phyloP scores from a whole-genome alignment of 2,797 vertebrate species.

The Menidia menidia region DNA sequence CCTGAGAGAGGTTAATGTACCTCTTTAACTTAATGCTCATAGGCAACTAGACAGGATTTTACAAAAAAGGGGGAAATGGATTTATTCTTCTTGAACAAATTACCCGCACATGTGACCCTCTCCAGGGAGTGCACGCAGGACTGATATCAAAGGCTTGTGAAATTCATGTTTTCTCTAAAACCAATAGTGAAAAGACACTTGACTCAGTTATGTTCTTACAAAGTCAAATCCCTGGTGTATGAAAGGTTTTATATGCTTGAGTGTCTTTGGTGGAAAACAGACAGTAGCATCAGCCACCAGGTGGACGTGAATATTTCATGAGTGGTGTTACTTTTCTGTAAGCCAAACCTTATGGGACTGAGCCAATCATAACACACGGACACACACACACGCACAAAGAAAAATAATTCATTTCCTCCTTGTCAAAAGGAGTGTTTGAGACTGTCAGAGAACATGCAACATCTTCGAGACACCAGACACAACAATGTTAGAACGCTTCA shows the following conservation, averaged over 20 bases:
- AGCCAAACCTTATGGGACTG: constrained; percentile 47
- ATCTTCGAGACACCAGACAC: constrained; percentile 19
- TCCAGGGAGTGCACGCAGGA: constrained; percentile 35
- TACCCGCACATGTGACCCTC: constrained; percentile 57
- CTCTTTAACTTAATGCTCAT: constrained; percentile 72
- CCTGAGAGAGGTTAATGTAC: constrained; percentile 71
- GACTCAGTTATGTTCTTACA: background rate
- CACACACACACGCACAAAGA: constrained; percentile 25
- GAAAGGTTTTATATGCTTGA: constrained; percentile 14
- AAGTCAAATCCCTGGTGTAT: constrained; percentile 9
- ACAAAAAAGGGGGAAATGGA: constrained; percentile 64
- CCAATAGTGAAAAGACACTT: background rate
- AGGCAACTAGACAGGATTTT: constrained; percentile 58
- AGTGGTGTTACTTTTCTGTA: constrained; percentile 34
- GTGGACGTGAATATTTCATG: constrained; percentile 3
- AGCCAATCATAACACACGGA: constrained; percentile 17
- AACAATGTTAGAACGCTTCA: constrained; percentile 10
- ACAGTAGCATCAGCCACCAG: constrained; percentile 1
- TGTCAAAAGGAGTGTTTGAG: constrained; percentile 19
- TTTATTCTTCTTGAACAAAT: constrained; percentile 62
- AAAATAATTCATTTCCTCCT: background rate
- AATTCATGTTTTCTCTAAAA: constrained; percentile 22
- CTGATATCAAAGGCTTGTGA: constrained; percentile 24
- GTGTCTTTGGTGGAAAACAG: background rate
- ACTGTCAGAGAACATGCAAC: constrained; percentile 20